phyloP scores from a whole-genome alignment of 2,797 vertebrate species.

The Trachurus trachurus region DNA sequence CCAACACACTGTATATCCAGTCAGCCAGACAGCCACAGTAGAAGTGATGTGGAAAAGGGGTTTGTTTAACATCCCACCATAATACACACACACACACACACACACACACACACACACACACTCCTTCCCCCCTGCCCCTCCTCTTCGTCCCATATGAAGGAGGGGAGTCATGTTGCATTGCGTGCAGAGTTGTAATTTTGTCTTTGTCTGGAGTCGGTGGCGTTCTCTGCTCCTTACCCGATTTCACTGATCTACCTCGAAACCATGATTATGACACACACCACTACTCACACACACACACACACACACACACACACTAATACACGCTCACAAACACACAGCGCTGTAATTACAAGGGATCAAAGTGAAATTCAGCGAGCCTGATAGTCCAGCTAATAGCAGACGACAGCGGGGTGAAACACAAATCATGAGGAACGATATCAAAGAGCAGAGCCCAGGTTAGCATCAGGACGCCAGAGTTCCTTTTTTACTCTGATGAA shows the following conservation, averaged over 20 bases:
- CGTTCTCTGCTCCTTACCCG: slow-evolving; percentile 34
- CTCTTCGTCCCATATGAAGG: slow-evolving; percentile 15
- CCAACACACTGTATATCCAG: slow-evolving; percentile 39
- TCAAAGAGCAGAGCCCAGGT: slow-evolving; percentile 40
- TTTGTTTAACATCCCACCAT: slow-evolving; percentile 39
- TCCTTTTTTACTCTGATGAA: background rate
- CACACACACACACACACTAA: slow-evolving; percentile 22
- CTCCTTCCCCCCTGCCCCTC: background rate
- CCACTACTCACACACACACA: slow-evolving; percentile 4
- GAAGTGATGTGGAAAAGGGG: slow-evolving; percentile 19
- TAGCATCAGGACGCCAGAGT: background rate
- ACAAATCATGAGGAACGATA: slow-evolving; percentile 48
- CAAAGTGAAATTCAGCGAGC: slow-evolving; percentile 51
- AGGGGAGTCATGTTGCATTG: slow-evolving; percentile 63
- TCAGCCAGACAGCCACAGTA: slow-evolving; percentile 41
- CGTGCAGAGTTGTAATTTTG: slow-evolving; percentile 69
- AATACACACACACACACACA: background rate
- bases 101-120: background rate
- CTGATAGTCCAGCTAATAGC: slow-evolving; percentile 54
- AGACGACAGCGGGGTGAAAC: slow-evolving; percentile 41
- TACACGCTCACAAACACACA: slow-evolving; percentile 24
- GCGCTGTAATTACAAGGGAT: slow-evolving; percentile 50
- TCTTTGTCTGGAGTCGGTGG: slow-evolving; percentile 55
- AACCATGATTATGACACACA: background rate
- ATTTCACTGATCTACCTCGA: slow-evolving; percentile 53